Evolutionary conservation across 2,888 invertebrate genomes (phyloP), one percentile per base, ranked within the genome.

Genomic region (Venustoraphidia nigricollis): DNA sequence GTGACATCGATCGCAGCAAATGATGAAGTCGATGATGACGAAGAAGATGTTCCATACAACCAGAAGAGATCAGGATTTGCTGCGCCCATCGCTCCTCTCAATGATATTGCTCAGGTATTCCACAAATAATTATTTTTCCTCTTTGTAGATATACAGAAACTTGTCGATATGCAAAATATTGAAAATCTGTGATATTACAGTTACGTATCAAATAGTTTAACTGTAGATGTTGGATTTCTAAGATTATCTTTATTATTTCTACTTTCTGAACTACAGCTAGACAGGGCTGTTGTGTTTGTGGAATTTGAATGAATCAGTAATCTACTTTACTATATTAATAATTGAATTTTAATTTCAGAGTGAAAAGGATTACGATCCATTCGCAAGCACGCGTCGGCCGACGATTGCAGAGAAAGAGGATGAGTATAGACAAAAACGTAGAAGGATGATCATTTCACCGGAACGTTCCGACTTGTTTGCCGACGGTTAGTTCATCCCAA

Each of bases 381-480:
- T 96, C 75, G 94, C 91, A 44, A 92, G 93, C 57, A 81, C 91
- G 58, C 77, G 93, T 53, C 76, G 88, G 48, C 88, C 91, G 42
- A 94, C 92, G 11, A 92, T 97, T 62, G 90, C 91, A 1, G 96
- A 97, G 59, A 78, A 94, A 55, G 96, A 97, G 71, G 94, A 96
- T 79, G 96, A 97, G 64, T 98, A 98, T 63, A 78, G 91, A 49
- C 87, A 87, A 59, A 85, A 88, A 58, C 76, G 92, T 57, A 77
- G 92, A 51, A 76, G 86, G 66, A 83, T 90, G 78, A 86, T 97
- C 53, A 94, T 98, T 61, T 98, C 98, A 5, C 98, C 98, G 1
- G 96, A 94, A 62, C 77, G 98, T 60, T 81, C 86, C 56, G 98
- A 98, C 76, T 94, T 94, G 36, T 99, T 99, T 75, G 92, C 94